A percentile compares a stretch with the other conserved stretches of the same genome.
These are phyloP conservation scores for Steinernema carpocapsae DNA, from an alignment of 2,888 invertebrate species.

Conservation along the genomic window DNA sequence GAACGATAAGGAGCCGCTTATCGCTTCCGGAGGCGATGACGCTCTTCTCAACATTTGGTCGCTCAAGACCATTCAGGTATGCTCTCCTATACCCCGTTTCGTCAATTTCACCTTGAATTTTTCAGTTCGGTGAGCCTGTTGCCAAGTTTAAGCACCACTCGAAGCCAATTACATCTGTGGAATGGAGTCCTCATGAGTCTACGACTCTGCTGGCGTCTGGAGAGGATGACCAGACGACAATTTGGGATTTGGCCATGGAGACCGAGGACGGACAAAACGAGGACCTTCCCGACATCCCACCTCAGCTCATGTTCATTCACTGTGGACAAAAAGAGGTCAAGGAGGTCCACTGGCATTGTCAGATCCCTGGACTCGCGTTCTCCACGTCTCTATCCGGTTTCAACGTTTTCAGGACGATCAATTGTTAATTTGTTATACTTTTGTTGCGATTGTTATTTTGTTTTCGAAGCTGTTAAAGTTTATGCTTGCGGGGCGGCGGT, in stretches of 20 bases:
- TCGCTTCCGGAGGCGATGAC: constrained; percentile 96
- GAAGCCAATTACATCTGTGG: constrained; percentile 88
- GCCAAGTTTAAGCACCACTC: constrained; percentile 95
- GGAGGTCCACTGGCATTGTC: constrained; percentile 97
- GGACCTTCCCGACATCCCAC: constrained; percentile 78
- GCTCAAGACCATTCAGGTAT: constrained; percentile 81
- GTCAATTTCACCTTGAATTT: constrained; percentile 36
- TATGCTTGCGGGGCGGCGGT: background rate
- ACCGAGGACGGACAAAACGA: constrained; percentile 74
- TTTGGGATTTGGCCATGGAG: constrained; percentile 95
- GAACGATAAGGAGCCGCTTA: constrained; percentile 81
- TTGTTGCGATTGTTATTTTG: constrained; percentile 26
- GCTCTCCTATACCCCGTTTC: background rate
- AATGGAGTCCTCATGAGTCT: constrained; percentile 92
- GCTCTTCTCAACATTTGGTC: constrained; percentile 94
- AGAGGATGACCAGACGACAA: constrained; percentile 90
- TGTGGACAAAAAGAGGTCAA: constrained; percentile 97
- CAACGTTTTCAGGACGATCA: constrained; percentile 95
- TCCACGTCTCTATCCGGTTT: constrained; percentile 94
- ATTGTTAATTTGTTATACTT: constrained; percentile 75
- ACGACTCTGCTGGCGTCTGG: constrained; percentile 91
- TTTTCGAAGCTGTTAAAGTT: background rate
- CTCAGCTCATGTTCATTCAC: constrained; percentile 94
- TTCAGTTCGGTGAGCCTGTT: constrained; percentile 77
- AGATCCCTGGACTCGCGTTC: constrained; percentile 88